Base-by-base conservation (phyloP, 2,797 vertebrate species). In the Ctenopoma multispine region DNA sequence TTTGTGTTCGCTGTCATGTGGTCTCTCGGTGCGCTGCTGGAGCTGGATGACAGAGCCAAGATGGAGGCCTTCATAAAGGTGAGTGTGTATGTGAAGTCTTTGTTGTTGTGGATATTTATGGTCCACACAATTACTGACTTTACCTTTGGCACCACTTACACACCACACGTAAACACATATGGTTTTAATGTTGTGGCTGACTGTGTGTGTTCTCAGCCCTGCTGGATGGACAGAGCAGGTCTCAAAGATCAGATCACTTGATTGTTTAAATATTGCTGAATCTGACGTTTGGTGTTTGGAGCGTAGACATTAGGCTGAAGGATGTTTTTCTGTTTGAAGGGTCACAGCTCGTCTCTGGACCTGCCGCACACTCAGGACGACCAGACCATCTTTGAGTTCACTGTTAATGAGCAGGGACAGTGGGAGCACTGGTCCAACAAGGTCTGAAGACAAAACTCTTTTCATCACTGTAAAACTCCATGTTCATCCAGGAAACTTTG, bases 1-100 rank as follows among this genome's bases (percentile, higher is more conserved):
- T 96, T 96, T 21, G 38, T 95, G 29, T 96, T 96, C 4, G 89
- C 94, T 10, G 57, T 95, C 59, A 95, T 96, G 95, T 96, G 96
- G 96, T 96, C 95, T 56, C 75, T 93, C 0, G 96, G 95, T 54
- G 94, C 95, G 5, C 85, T 96, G 72, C 80, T 96, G 87, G 96
- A 96, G 86, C 89, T 91, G 6, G 93, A 94, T 0, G 95, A 96
- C 88, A 90, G 93, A 58, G 79, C 91, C 81, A 95, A 92, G 90
- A 94, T 96, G 94, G 96, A 96, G 89, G 77, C 83, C 21, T 96
- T 95, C 71, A 70, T 96, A 1, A 90, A 88, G 79, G 87, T 89
- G 29, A 24, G 24, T 20, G 63, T 50, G 41, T 44, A 17, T 44
- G 12, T 15, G 1, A 34, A 7, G 31, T 14, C 13, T 41, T 41